phyloP scores from a whole-genome alignment of 2,113 vertebrate genomes.

The Mesitornis unicolor region DNA sequence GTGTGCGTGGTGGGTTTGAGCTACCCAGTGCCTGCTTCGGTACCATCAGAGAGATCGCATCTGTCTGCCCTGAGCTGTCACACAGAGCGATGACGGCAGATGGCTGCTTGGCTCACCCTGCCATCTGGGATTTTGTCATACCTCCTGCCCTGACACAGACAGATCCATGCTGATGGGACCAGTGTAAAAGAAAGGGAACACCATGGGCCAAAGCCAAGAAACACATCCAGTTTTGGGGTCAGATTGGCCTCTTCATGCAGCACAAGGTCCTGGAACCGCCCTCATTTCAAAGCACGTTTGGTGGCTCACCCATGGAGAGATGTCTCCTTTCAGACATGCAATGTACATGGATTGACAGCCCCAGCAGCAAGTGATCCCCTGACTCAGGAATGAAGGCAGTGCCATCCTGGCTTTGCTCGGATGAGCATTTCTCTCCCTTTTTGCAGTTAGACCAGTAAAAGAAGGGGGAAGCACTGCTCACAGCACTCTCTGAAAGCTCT shows the following conservation, averaged over 20 bases:
- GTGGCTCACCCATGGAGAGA: background rate
- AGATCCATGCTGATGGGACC: background rate
- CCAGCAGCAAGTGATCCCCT: background rate
- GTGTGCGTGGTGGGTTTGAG: rapidly evolving
- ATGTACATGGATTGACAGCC: background rate
- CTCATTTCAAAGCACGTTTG: background rate
- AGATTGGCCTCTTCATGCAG: background rate
- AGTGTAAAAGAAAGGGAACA: background rate
- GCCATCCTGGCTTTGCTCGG: background rate
- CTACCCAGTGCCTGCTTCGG: background rate
- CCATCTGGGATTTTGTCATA: background rate
- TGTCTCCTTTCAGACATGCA: background rate
- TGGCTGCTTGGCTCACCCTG: background rate
- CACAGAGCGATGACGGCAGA: rapidly evolving
- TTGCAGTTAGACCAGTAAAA: background rate
- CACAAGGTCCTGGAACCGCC: background rate
- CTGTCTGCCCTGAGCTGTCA: background rate
- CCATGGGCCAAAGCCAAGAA: background rate
- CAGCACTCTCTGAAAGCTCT: background rate
- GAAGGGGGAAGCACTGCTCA: background rate
- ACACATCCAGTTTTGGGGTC: background rate
- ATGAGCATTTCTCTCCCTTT: background rate
- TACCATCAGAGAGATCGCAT: background rate
- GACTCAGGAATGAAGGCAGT: background rate
- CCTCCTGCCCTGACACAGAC: background rate